phyloP scores from a whole-genome alignment of 2,888 invertebrate species.

The Ophioninae sp. region DNA sequence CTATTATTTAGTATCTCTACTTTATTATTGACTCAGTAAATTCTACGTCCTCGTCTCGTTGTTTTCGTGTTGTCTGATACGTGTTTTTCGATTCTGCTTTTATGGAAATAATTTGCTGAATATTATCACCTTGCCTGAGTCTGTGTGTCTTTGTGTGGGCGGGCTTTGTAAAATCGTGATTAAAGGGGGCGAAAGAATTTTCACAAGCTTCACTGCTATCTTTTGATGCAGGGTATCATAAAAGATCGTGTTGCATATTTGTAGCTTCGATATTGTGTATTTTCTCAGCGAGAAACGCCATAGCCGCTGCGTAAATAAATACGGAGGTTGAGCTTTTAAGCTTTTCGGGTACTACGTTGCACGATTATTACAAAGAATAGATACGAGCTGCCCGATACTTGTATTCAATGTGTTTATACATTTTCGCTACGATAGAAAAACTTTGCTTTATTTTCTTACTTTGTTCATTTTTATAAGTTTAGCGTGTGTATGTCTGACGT shows the following conservation, averaged over 20 bases:
- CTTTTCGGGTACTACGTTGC: not conserved
- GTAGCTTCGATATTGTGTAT: conserved; percentile 23
- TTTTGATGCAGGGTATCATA: conserved; percentile 21
- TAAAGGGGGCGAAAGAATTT: conserved; percentile 43
- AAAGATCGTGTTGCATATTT: conserved; percentile 16
- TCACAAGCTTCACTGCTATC: conserved; percentile 1
- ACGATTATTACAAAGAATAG: not conserved
- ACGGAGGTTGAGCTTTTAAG: not conserved
- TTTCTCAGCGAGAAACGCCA: not conserved
- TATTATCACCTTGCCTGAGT: conserved; percentile 8
- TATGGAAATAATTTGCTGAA: conserved; percentile 33
- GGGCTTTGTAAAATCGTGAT: conserved; percentile 27
- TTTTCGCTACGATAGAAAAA: conserved; percentile 2
- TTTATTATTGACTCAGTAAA: conserved; percentile 52
- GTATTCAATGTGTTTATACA: not conserved
- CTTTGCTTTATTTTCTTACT: not conserved
- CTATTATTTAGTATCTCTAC: conserved; percentile 25
- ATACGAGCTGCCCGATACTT: not conserved
- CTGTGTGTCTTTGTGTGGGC: conserved; percentile 21
- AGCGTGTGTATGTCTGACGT: not conserved
- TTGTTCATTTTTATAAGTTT: not conserved
- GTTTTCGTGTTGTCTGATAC: conserved; percentile 41
- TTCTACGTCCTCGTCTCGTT: conserved; percentile 46
- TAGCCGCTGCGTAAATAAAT: not conserved
- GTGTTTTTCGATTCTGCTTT: conserved; percentile 23